Evolutionary conservation across 2,888 invertebrate genomes (phyloP).

Genomic region (Lymantria dispar): DNA sequence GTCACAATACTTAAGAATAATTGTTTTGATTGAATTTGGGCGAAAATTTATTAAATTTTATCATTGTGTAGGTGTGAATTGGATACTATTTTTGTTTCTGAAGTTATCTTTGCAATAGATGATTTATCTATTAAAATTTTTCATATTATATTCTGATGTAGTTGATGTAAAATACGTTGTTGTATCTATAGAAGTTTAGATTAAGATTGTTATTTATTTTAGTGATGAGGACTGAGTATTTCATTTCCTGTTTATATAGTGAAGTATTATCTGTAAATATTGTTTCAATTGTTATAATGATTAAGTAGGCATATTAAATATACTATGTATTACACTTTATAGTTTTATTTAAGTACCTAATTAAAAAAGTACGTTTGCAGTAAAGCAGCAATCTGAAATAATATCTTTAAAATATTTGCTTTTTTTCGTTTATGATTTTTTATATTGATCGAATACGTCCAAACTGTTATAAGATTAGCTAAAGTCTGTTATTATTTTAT

Average conservation of each 20-base stretch:
- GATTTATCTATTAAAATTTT: neutral
- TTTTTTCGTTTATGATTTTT: too few species aligned
- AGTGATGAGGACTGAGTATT: constrained; percentile 48
- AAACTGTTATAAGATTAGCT: too few species aligned
- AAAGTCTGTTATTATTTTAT: too few species aligned
- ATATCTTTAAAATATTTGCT: too few species aligned
- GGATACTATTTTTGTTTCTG: neutral
- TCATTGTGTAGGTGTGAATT: neutral
- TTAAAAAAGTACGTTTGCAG: too few species aligned
- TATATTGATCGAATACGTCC: too few species aligned
- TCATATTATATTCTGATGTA: constrained; percentile 1
- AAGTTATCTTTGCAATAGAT: neutral
- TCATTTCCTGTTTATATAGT: constrained; percentile 57
- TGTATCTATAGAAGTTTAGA: constrained; percentile 36
- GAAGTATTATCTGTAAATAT: constrained; percentile 65
- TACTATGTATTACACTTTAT: constrained; percentile 38
- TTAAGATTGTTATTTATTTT: constrained; percentile 72
- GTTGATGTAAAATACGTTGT: constrained; percentile 39
- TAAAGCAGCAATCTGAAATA: too few species aligned
- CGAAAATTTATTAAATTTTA: neutral
- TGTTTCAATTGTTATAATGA: constrained; percentile 67
- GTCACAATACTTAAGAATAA: neutral
- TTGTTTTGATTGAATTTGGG: neutral
- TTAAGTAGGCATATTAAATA: constrained; percentile 64
- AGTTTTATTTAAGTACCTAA: constrained; percentile 28